Conservation (phyloP, 2,113 vertebrate genomes). For the Aptenodytes forsteri region DNA sequence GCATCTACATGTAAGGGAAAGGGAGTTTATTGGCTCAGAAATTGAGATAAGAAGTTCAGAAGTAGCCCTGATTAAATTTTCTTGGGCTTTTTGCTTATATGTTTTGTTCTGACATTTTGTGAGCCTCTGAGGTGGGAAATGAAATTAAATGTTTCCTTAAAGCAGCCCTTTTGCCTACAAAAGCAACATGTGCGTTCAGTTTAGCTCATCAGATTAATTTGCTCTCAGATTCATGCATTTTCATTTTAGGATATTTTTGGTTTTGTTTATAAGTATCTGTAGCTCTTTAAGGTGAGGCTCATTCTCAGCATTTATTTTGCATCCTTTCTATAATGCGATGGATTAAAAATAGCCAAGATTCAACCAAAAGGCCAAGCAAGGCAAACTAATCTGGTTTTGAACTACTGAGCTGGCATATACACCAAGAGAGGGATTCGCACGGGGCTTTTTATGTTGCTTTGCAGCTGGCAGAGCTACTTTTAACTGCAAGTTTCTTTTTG, state of each 20-base stretch:
- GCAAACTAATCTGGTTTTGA: neutral
- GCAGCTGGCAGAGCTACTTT: neutral
- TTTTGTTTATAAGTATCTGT: neutral
- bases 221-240: neutral
- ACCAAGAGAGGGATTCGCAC: neutral
- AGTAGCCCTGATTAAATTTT: neutral
- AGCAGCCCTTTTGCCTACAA: neutral
- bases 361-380: neutral
- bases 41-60: neutral
- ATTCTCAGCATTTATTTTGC: neutral
- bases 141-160: neutral
- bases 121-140: neutral
- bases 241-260: neutral
- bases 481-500: neutral
- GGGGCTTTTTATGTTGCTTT: neutral
- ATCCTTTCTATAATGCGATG: neutral
- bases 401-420: neutral
- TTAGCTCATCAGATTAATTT: neutral
- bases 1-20: neutral
- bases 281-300: neutral
- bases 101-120: neutral
- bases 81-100: neutral
- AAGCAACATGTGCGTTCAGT: neutral
- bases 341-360: conserved; percentile 24
- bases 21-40: neutral